Evolutionary conservation across 2,888 invertebrate species (phyloP).

Genomic region (Drosophila austrosaltans): DNA sequence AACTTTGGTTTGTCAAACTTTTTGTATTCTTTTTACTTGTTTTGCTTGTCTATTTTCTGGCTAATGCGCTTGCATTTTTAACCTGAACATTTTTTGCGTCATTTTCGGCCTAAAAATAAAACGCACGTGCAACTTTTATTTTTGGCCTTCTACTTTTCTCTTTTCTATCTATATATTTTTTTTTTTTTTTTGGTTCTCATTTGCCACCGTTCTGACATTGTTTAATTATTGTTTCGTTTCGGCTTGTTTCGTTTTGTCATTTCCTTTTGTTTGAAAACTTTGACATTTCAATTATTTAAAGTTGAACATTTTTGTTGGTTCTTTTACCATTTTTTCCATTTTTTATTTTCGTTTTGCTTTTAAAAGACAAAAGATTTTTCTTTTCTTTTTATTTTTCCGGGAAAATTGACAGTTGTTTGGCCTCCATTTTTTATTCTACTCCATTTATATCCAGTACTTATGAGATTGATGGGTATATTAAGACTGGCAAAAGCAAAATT

Average conservation of each 20-base stretch:
- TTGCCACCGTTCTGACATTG: slow-evolving; percentile 14
- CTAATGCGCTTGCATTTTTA: slow-evolving; percentile 5
- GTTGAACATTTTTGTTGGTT: slow-evolving; percentile 2
- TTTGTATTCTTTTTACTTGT: neutral
- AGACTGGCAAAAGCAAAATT: neutral
- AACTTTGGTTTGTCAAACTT: neutral
- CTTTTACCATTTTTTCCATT: neutral
- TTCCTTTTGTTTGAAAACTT: slow-evolving; percentile 17
- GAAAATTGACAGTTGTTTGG: slow-evolving; percentile 7
- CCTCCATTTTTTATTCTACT: slow-evolving; percentile 3
- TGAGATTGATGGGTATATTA: neutral
- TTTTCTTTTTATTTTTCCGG: neutral
- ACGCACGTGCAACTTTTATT: slow-evolving; percentile 14
- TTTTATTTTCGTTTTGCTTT: neutral
- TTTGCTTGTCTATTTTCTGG: neutral
- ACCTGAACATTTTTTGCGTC: slow-evolving; percentile 27
- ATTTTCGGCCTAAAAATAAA: slow-evolving; percentile 2
- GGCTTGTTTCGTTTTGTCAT: slow-evolving; percentile 1
- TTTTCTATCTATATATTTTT: slow-evolving; percentile 28
- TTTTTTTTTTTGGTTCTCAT: slow-evolving; percentile 46
- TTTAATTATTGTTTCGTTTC: slow-evolving; percentile 21
- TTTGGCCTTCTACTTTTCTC: slow-evolving; percentile 33
- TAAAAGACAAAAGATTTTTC: neutral
- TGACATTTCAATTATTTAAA: slow-evolving; percentile 27
- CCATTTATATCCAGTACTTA: neutral